Evolutionary conservation across 2,888 invertebrate species (phyloP).

Genomic region (Horisme vitalbata): DNA sequence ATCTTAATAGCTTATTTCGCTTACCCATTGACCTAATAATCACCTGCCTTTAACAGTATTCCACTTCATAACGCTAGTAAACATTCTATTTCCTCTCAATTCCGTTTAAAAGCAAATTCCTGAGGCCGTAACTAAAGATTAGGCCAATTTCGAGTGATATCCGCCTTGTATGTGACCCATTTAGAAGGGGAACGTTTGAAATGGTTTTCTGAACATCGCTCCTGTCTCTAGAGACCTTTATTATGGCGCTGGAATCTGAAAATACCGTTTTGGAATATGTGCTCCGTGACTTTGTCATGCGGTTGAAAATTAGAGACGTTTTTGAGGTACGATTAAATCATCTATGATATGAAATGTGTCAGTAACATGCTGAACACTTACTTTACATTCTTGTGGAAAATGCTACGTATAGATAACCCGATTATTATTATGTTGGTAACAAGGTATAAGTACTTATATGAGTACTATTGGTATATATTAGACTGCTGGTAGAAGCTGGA

Average conservation of each 20-base stretch:
- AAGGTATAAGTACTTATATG: too few relatives aligned
- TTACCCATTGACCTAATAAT: neutral
- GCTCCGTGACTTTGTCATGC: slow-evolving; percentile 27
- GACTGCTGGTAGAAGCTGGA: too few relatives aligned
- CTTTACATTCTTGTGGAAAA: too few relatives aligned
- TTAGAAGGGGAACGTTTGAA: slow-evolving; percentile 55
- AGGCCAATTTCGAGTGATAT: slow-evolving; percentile 62
- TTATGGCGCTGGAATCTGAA: slow-evolving; percentile 40
- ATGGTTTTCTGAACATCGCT: slow-evolving; percentile 60
- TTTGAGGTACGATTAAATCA: too few relatives aligned
- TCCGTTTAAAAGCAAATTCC: slow-evolving; percentile 52
- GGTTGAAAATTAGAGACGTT: slow-evolving; percentile 26
- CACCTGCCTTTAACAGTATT: slow-evolving; percentile 6
- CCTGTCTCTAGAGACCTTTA: slow-evolving; percentile 46
- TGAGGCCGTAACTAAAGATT: slow-evolving; percentile 64
- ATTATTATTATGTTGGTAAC: too few relatives aligned
- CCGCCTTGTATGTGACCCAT: slow-evolving; percentile 55
- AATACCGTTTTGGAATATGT: slow-evolving; percentile 32
- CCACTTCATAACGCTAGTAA: slow-evolving; percentile 17
- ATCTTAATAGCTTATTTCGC: too few relatives aligned
- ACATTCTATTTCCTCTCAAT: slow-evolving; percentile 26
- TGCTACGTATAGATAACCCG: too few relatives aligned
- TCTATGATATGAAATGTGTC: too few relatives aligned
- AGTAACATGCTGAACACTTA: too few relatives aligned
- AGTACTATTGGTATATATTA: too few relatives aligned